A percentile compares a stretch with the other conserved stretches of the same genome.
Evolutionary conservation across 2,888 invertebrate species (phyloP).

Genomic region (Microdon myrmicae): DNA sequence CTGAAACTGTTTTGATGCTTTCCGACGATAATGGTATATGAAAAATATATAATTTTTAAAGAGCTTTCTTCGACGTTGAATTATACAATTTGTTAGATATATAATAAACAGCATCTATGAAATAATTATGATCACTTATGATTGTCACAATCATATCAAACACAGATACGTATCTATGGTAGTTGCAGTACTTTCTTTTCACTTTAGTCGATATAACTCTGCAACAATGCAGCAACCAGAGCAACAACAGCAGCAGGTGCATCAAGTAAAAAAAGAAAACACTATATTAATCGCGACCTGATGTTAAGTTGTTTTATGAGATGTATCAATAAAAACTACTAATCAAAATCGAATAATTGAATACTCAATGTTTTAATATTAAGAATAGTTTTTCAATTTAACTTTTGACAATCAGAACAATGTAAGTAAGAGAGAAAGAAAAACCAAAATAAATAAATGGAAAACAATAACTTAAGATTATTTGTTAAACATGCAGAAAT

Average conservation of each 20-base stretch:
- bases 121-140: constrained; percentile 52
- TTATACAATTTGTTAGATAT: constrained; percentile 54
- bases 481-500: constrained; percentile 1
- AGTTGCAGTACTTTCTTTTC: constrained; percentile 41
- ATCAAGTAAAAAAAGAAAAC: constrained; percentile 40
- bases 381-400: too few species aligned
- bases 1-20: constrained; percentile 50
- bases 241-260: constrained; percentile 46
- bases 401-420: too few species aligned
- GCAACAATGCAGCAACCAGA: constrained; percentile 46
- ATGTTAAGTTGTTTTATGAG: too few species aligned
- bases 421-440: too few species aligned
- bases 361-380: too few species aligned
- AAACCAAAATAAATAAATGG: constrained; percentile 9
- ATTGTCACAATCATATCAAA: constrained; percentile 53
- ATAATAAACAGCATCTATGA: constrained; percentile 56
- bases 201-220: constrained; percentile 48
- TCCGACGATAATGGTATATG: constrained; percentile 63
- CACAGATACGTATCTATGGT: constrained; percentile 24
- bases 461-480: background rate
- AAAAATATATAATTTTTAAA: constrained; percentile 62
- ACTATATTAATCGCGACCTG: too few species aligned
- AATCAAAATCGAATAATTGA: too few species aligned
- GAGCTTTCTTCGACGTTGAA: constrained; percentile 53
- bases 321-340: too few species aligned